Conservation (phyloP, 2,797 vertebrate genomes). For the Pseudochirops cupreus region DNA sequence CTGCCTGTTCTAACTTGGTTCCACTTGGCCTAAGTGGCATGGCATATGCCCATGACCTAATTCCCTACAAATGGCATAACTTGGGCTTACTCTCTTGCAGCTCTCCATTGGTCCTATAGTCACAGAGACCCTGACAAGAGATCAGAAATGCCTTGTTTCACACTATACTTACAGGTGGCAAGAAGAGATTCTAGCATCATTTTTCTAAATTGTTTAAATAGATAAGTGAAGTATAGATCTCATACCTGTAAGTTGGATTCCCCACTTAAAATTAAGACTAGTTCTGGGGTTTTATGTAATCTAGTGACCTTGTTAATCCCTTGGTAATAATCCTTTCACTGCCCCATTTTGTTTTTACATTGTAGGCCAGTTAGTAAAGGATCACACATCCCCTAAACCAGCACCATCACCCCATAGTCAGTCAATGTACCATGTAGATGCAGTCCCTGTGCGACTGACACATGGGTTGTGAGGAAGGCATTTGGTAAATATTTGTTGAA, state of each 20-base stretch:
- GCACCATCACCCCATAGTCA: background rate
- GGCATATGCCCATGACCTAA: background rate
- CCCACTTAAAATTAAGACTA: background rate
- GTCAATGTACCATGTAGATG: background rate
- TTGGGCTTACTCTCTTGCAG: constrained; percentile 39
- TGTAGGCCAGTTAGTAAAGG: constrained; percentile 11
- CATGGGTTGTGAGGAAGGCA: constrained; percentile 26
- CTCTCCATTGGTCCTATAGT: constrained; percentile 25
- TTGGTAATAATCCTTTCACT: background rate
- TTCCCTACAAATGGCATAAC: background rate
- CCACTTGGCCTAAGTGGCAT: background rate
- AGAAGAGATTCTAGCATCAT: background rate
- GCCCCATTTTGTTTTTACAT: background rate
- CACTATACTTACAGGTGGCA: background rate
- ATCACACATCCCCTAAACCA: background rate
- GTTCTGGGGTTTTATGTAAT: background rate
- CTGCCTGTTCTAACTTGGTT: background rate
- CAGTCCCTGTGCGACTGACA: constrained; percentile 38
- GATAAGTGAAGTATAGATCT: background rate
- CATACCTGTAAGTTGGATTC: background rate
- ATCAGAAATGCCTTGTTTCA: background rate
- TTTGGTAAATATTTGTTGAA: constrained; percentile 37
- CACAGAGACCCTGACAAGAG: background rate
- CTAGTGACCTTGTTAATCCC: constrained; percentile 3
- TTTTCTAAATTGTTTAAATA: background rate